Percentiles rank a stretch among this genome's conserved stretches.
These are phyloP conservation scores for Oncorhynchus keta DNA, from an alignment of 2,113 vertebrate species.

Conservation along the genomic window DNA sequence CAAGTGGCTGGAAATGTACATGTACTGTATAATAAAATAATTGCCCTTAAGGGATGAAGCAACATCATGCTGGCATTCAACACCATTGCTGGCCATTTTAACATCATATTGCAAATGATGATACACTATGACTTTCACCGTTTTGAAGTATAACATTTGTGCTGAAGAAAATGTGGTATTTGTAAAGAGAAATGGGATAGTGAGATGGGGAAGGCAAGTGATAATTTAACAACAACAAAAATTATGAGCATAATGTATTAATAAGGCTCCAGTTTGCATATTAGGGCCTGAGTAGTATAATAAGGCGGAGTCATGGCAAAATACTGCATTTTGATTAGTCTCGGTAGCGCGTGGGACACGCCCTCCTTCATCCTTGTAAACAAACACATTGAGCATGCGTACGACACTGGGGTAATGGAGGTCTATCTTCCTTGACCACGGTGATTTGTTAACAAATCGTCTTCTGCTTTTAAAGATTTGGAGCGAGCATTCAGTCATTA, in stretches of 20 bases:
- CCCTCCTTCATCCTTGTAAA: conserved; percentile 64
- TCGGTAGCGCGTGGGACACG: conserved; percentile 34
- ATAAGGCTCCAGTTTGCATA: neutral
- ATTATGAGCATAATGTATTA: neutral
- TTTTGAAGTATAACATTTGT: no score
- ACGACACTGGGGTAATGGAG: conserved; percentile 67
- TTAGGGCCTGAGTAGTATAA: neutral
- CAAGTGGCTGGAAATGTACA: no score
- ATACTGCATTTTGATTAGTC: conserved; percentile 49
- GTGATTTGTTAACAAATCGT: conserved; percentile 32
- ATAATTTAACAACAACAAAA: no score
- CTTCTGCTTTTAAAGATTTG: conserved; percentile 28
- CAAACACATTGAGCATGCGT: conserved; percentile 75
- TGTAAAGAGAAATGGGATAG: no score
- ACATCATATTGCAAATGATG: no score
- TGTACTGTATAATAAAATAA: no score
- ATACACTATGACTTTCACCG: no score
- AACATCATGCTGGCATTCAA: no score
- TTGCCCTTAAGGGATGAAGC: no score
- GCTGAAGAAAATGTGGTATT: no score
- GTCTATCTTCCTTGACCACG: conserved; percentile 55
- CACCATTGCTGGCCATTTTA: no score
- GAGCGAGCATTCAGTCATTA: conserved; percentile 15
- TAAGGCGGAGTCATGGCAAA: conserved; percentile 11
- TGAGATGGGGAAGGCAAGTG: no score